These are phyloP conservation scores for Corythoichthys intestinalis DNA, from an alignment of 2,113 vertebrate genomes.

Conservation along the genomic window DNA sequence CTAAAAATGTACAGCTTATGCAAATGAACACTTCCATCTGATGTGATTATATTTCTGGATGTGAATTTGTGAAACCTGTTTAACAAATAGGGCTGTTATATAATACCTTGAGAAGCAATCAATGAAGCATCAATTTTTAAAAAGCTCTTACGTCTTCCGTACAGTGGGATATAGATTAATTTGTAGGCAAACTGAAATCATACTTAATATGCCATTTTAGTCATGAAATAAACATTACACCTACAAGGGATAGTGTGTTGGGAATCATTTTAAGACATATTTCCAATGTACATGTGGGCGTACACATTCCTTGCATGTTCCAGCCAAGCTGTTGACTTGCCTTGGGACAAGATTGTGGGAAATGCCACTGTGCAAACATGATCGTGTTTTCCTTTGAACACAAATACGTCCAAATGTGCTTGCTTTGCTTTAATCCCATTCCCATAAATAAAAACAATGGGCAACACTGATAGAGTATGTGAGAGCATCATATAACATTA, in stretches of 20 bases:
- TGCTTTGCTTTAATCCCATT: conserved; percentile 29
- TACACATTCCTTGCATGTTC: conserved; percentile 45
- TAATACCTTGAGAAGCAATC: conserved; percentile 35
- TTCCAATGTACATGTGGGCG: conserved; percentile 52
- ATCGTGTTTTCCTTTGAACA: conserved; percentile 21
- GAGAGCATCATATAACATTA: neutral
- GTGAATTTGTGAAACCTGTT: conserved; percentile 23
- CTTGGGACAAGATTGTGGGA: conserved; percentile 56
- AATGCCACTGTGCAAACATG: conserved; percentile 36
- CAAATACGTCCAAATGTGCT: conserved; percentile 24
- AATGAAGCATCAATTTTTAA: conserved; percentile 41
- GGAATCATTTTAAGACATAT: conserved; percentile 40
- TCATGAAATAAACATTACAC: conserved; percentile 29
- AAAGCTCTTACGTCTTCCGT: conserved; percentile 16
- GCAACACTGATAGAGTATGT: neutral
- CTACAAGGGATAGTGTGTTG: conserved; percentile 30
- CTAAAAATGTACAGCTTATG: conserved; percentile 53
- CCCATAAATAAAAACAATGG: conserved; percentile 3
- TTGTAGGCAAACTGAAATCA: conserved; percentile 28
- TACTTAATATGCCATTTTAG: conserved; percentile 27
- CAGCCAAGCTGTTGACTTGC: conserved; percentile 58
- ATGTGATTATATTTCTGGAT: conserved; percentile 41
- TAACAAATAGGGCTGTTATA: conserved; percentile 31
- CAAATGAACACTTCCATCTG: conserved; percentile 37
- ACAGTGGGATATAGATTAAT: conserved; percentile 36